Conservation (phyloP, 2,113 vertebrate species). For the Sinosuthora webbiana region DNA sequence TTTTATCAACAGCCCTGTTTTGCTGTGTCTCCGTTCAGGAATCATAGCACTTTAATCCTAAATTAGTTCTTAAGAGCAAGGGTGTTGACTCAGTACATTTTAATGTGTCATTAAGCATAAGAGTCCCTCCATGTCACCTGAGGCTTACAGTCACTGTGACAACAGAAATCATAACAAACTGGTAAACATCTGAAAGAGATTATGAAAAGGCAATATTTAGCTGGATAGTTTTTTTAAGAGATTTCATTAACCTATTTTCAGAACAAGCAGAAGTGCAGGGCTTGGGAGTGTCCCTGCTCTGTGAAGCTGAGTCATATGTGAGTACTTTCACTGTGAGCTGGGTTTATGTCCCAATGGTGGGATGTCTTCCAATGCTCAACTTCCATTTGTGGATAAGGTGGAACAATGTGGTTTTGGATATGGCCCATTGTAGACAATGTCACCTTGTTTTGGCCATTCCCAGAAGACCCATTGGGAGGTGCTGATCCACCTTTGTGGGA, state of each 20-base stretch:
- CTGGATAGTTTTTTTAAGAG: not conserved
- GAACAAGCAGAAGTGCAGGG: not conserved
- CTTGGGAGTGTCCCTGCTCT: not conserved
- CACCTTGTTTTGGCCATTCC: not conserved
- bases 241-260: constrained; percentile 17
- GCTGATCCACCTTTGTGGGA: not conserved
- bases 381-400: not conserved
- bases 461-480: not conserved
- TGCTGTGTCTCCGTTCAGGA: not conserved
- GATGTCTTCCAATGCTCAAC: not conserved
- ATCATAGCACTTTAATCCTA: not conserved
- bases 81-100: not conserved
- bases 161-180: not conserved
- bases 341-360: not conserved
- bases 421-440: not conserved
- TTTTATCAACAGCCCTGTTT: not conserved
- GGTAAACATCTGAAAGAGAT: not conserved
- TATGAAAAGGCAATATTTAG: not conserved
- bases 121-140: not conserved
- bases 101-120: not conserved
- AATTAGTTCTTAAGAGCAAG: not conserved
- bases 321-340: not conserved
- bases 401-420: not conserved
- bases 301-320: not conserved
- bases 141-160: not conserved